phyloP scores from a whole-genome alignment of 2,113 vertebrate species.

The Labrus mixtus region DNA sequence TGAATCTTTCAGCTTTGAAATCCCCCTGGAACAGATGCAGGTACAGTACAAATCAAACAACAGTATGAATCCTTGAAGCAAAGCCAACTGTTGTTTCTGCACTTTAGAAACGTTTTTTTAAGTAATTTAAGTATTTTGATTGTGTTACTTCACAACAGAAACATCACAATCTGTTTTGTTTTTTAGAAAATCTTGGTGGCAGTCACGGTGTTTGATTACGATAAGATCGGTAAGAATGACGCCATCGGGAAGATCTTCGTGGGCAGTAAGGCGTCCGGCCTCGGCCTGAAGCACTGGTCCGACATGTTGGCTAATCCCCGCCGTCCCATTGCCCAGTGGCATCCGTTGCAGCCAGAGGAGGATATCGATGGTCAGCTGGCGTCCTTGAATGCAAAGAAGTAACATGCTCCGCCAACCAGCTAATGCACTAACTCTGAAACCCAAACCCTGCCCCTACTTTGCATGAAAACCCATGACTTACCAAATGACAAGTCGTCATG shows the following conservation, averaged over 20 bases:
- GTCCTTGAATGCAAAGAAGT: constrained; percentile 93
- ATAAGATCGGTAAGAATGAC: constrained; percentile 99
- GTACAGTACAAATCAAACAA: constrained; percentile 71
- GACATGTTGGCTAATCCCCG: constrained; percentile 98
- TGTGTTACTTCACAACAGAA: too few relatives aligned
- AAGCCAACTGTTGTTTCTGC: not conserved
- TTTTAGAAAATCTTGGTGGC: constrained; percentile 96
- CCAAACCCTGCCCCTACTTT: constrained; percentile 59
- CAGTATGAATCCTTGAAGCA: not conserved
- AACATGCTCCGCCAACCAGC: constrained; percentile 76
- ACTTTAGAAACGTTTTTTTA: not conserved
- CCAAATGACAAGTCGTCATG: constrained; percentile 58
- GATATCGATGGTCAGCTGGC: constrained; percentile 91
- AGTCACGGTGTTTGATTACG: constrained; percentile 97
- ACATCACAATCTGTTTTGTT: not conserved
- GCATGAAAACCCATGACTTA: constrained; percentile 81
- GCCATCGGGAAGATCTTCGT: constrained; percentile 98
- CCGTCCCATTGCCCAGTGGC: constrained; percentile 98
- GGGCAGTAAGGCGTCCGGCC: constrained; percentile 90
- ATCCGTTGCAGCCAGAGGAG: constrained; percentile 94
- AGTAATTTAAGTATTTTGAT: not conserved
- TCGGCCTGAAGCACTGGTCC: constrained; percentile 96
- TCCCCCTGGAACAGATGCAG: constrained; percentile 98
- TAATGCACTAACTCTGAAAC: constrained; percentile 73
- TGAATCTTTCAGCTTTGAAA: constrained; percentile 99